phyloP scores from a whole-genome alignment of 2,797 vertebrate genomes.

The Crax fasciolata region DNA sequence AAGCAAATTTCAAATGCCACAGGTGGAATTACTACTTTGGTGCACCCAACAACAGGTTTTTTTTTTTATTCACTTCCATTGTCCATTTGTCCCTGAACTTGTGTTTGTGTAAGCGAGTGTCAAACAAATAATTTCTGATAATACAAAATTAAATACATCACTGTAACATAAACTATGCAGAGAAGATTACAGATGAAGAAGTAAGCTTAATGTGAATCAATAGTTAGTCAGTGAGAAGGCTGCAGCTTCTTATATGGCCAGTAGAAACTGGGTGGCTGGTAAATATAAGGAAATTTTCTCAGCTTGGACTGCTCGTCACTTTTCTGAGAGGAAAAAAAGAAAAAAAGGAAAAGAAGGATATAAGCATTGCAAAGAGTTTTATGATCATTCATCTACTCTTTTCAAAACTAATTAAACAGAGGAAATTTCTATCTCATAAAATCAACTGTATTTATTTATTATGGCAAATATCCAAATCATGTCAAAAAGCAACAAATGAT shows the following conservation, averaged over 20 bases:
- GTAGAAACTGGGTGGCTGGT: neutral
- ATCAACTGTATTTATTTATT: conserved; percentile 5
- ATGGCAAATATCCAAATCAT: neutral
- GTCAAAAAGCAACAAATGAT: conserved; percentile 20
- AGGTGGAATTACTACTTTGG: neutral
- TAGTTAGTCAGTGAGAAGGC: neutral
- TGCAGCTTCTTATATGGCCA: neutral
- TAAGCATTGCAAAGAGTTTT: neutral
- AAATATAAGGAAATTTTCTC: neutral
- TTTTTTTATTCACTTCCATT: neutral
- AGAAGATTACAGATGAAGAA: neutral
- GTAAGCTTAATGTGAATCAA: neutral
- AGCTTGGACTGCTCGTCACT: neutral
- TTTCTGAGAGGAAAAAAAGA: neutral
- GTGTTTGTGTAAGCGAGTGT: neutral
- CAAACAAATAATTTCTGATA: neutral
- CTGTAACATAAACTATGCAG: neutral
- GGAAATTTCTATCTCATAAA: neutral
- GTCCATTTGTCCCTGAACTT: neutral
- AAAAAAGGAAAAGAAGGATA: neutral
- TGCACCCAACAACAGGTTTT: neutral
- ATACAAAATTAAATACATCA: neutral
- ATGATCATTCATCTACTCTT: neutral
- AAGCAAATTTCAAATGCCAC: neutral
- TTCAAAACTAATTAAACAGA: conserved; percentile 22